A percentile compares a stretch with the other conserved stretches of the same genome.
These are phyloP conservation scores for Odocoileus hemionus DNA, from an alignment of 2,113 vertebrate species.

Conservation along the genomic window DNA sequence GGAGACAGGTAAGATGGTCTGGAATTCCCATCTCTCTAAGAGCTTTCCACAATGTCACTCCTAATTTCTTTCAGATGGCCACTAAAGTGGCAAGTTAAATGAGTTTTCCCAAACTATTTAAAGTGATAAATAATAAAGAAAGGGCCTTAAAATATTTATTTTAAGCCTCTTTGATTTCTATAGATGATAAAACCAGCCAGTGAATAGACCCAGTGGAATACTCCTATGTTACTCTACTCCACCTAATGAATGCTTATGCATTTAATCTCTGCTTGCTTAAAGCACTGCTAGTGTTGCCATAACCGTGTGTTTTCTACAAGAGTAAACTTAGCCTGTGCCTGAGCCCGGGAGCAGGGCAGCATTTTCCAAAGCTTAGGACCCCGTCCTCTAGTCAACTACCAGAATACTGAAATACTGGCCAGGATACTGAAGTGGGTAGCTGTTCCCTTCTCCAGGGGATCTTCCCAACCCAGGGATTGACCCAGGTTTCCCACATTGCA, in stretches of 20 bases:
- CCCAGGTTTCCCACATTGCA: background rate
- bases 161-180: background rate
- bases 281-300: background rate
- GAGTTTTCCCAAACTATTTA: background rate
- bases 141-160: background rate
- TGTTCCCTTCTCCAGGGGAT: background rate
- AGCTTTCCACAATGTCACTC: background rate
- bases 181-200: background rate
- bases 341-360: background rate
- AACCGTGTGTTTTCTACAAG: background rate
- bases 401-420: background rate
- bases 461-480: background rate
- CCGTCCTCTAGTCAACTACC: background rate
- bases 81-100: background rate
- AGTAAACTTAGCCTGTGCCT: background rate
- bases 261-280: background rate
- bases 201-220: background rate
- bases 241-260: background rate
- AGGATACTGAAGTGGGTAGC: background rate
- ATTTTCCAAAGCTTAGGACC: background rate
- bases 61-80: background rate
- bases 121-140: background rate
- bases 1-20: background rate
- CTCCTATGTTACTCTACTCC: background rate
- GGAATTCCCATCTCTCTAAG: background rate